Evolutionary conservation across 2,797 vertebrate species (phyloP).

Genomic region (Myripristis murdjan): DNA sequence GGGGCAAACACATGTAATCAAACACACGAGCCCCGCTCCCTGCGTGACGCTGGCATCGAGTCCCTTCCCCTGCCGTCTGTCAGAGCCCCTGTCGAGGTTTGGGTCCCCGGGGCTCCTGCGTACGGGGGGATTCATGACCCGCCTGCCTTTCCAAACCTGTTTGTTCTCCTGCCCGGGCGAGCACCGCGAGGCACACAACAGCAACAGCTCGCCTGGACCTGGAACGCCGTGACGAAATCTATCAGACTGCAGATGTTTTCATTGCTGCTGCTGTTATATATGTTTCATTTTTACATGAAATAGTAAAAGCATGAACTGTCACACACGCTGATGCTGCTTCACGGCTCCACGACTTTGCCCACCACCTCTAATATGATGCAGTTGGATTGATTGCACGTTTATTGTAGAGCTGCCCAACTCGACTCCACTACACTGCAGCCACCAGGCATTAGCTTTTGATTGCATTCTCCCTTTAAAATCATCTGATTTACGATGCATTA

Average conservation of each 20-base stretch:
- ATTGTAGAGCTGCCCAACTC: no score
- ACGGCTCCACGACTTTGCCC: no score
- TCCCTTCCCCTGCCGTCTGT: slow-evolving; percentile 2
- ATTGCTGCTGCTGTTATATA: no score
- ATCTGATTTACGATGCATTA: no score
- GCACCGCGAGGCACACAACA: slow-evolving; percentile 25
- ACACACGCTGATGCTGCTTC: no score
- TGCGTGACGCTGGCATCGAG: slow-evolving; percentile 18
- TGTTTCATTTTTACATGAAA: neutral
- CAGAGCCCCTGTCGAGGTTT: slow-evolving; percentile 7
- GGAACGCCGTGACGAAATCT: slow-evolving; percentile 4
- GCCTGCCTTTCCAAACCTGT: slow-evolving; percentile 56
- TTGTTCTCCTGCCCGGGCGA: slow-evolving; percentile 33
- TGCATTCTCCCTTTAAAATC: no score
- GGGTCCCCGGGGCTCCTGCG: slow-evolving; percentile 12
- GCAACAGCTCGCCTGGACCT: neutral
- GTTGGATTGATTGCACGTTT: no score
- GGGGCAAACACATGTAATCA: slow-evolving; percentile 16
- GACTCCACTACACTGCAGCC: no score
- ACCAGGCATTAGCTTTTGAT: no score
- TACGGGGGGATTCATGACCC: slow-evolving; percentile 24
- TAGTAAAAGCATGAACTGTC: no score
- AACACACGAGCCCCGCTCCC: neutral
- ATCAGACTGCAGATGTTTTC: slow-evolving; percentile 12
- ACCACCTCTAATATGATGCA: no score